These are phyloP conservation scores for Astyanax mexicanus DNA, from an alignment of 2,797 vertebrate genomes.

Conservation along the genomic window DNA sequence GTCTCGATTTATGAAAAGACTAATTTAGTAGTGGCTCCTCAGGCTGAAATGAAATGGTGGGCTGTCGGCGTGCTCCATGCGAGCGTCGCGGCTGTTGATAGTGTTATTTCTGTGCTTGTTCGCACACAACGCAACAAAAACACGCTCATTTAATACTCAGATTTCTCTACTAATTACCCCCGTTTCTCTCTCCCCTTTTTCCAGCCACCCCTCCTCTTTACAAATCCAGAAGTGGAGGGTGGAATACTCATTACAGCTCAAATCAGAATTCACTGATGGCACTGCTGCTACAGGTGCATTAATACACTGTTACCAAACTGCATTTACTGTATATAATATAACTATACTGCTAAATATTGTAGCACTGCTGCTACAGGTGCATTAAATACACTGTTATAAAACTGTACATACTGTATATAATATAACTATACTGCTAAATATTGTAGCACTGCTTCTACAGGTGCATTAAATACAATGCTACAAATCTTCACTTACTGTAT, in stretches of 20 bases:
- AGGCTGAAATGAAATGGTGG: slow-evolving; percentile 56
- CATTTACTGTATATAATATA: no score
- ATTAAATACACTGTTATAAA: no score
- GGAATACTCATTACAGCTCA: slow-evolving; percentile 1
- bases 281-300: neutral
- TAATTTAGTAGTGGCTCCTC: slow-evolving; percentile 52
- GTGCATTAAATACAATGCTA: no score
- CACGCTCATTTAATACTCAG: slow-evolving; percentile 33
- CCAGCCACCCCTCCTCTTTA: slow-evolving; percentile 8
- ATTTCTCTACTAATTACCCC: slow-evolving; percentile 26
- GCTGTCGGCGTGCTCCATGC: slow-evolving; percentile 42
- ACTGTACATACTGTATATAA: no score
- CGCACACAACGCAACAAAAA: slow-evolving; percentile 32
- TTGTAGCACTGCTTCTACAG: no score
- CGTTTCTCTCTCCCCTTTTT: slow-evolving; percentile 8
- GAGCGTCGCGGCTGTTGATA: slow-evolving; percentile 30
- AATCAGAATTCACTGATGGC: neutral
- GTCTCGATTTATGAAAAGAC: slow-evolving; percentile 50
- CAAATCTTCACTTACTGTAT: no score
- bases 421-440: no score
- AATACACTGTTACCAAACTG: neutral
- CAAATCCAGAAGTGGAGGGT: slow-evolving; percentile 26
- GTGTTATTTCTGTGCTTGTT: slow-evolving; percentile 44
- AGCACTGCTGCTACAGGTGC: no score
- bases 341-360: no score